Conservation (phyloP, 1,140 invertebrate genomes). For the Drosophila tani region DNA sequence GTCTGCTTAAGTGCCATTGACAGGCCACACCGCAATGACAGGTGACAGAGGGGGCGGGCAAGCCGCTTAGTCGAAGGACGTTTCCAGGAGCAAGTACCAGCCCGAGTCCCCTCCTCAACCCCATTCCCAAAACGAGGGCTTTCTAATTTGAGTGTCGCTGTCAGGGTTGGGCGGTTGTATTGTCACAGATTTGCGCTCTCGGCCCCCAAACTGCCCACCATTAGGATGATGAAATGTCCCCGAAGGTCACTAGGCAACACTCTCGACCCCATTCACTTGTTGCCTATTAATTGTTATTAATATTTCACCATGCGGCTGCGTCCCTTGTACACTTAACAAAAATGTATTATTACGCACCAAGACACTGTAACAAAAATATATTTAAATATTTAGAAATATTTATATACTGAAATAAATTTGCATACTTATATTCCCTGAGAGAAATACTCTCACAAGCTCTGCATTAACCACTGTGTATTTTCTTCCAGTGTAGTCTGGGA, state of each 20-base stretch:
- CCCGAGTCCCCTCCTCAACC: neutral
- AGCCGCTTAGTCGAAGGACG: slow-evolving; percentile 35
- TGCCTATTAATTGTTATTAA: slow-evolving; percentile 79
- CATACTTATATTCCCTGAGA: too few relatives aligned
- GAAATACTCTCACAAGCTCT: neutral
- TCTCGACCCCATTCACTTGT: slow-evolving; percentile 55
- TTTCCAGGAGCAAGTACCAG: neutral
- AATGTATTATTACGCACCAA: too few relatives aligned
- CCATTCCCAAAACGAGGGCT: slow-evolving; percentile 3
- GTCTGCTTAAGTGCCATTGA: slow-evolving; percentile 54
- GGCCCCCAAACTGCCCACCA: slow-evolving; percentile 13
- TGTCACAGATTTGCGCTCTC: slow-evolving; percentile 44
- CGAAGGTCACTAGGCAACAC: slow-evolving; percentile 42
- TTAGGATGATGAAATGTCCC: slow-evolving; percentile 79
- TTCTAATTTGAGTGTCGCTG: slow-evolving; percentile 60
- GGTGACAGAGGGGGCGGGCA: slow-evolving; percentile 18
- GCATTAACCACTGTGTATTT: neutral
- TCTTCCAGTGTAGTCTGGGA: slow-evolving; percentile 14
- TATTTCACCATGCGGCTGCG: slow-evolving; percentile 48
- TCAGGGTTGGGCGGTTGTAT: slow-evolving; percentile 40
- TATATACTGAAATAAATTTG: neutral
- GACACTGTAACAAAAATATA: too few relatives aligned
- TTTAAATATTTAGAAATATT: too few relatives aligned
- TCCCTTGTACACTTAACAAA: slow-evolving; percentile 14
- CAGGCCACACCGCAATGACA: slow-evolving; percentile 31